Evolutionary conservation across 2,797 vertebrate species (phyloP), one percentile per base, ranked within the genome.

Genomic region (Enteromius radiatus): DNA sequence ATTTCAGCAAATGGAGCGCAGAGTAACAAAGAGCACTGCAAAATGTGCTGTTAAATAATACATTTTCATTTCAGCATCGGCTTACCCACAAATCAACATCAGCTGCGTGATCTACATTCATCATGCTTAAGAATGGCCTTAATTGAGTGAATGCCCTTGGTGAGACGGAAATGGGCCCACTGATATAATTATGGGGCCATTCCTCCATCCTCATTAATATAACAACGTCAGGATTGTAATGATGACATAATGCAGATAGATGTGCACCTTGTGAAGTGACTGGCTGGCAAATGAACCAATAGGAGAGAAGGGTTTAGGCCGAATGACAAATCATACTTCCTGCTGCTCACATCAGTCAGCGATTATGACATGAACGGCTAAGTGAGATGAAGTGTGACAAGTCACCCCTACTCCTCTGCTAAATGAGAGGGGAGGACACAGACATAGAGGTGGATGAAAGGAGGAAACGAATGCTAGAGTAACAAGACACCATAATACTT

Each of bases 181-280:
- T 61, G 77, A 86, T 83, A 76, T 81, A 84, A 86, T 83, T 84
- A 86, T 78, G 70, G 83, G 61, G 70, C 64, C 84, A 85, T 89
- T 85, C 87, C 80, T 86, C 86, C 81, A 38, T 80, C 45, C 59
- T 86, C 79, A 86, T 87, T 90, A 88, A 90, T 91, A 92, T 88
- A 87, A 91, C 83, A 89, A 91, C 82, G 89, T 80, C 89, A 87
- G 87, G 85, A 91, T 87, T 69, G 90, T 86, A 92, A 92, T 91
- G 87, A 92, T 90, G 45, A 81, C 87, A 87, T 92, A 91, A 93
- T 90, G 85, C 85, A 93, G 92, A 93, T 87, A 78, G 88, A 93
- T 85, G 76, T 47, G 81, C 52, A 68, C 82, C 31, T 84, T 86
- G 84, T 76, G 47, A 79, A 75, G 82, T 88, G 87, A 91, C 61